These are phyloP conservation scores for Arctocebus calabarensis DNA, from an alignment of 2,797 vertebrate genomes.

Conservation along the genomic window DNA sequence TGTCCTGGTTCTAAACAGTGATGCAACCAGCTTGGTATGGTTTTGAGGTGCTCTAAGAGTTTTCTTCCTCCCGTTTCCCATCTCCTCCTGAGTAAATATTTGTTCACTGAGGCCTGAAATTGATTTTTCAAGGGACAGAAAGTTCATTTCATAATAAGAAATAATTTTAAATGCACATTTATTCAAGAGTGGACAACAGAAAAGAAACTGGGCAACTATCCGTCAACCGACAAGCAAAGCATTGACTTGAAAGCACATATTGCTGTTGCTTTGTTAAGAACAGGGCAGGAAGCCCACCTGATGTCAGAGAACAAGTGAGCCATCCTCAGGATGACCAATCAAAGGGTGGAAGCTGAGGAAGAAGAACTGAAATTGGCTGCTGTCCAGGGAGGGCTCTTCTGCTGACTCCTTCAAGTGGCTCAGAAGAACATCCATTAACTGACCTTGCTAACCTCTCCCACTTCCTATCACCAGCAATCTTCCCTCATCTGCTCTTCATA, in stretches of 20 bases:
- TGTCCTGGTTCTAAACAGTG: conserved; percentile 39
- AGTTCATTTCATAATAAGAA: conserved; percentile 72
- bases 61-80: not conserved
- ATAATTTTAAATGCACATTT: conserved; percentile 64
- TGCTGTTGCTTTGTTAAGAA: conserved; percentile 9
- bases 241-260: conserved; percentile 22
- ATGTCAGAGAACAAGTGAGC: not conserved
- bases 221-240: conserved; percentile 46
- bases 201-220: too few species aligned
- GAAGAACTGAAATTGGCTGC: not conserved
- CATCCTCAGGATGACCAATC: not conserved
- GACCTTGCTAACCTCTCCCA: not conserved
- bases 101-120: conserved; percentile 79
- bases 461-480: not conserved
- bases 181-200: too few species aligned
- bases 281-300: not conserved
- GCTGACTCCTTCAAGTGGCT: not conserved
- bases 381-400: not conserved
- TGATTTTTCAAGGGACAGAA: conserved; percentile 71
- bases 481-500: too few species aligned
- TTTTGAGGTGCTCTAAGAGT: conserved; percentile 53
- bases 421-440: not conserved
- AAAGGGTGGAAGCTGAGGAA: not conserved
- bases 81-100: conserved; percentile 56
- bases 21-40: not conserved